Evolutionary conservation across 92 coral and sea anemone species (phyloP), one percentile per base, ranked within the genome.

Genomic region (Umimayanthus kanabou): DNA sequence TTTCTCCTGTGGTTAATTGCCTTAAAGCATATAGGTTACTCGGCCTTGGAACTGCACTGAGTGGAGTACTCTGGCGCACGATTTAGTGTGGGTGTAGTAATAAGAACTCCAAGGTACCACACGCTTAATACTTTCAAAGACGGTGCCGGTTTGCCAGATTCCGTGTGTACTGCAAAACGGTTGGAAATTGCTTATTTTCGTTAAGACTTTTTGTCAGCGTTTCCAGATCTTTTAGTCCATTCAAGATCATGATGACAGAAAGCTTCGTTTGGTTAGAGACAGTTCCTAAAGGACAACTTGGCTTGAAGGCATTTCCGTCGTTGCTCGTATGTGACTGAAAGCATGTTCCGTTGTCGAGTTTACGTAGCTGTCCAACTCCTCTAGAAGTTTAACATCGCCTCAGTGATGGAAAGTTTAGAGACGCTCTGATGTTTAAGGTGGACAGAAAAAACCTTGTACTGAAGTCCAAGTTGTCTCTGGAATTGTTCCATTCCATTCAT

Each of bases 361-460:
- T 33, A 33, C 37, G 37, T 33, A 33, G 37, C 37, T 33, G 37
- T 33, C 37, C 37, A 33, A 33, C 37, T 33, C 2, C 37, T 33
- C 37, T 33, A 33, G 37, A 33, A 33, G 37, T 33, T 33, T 33
- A 33, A 33, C n/a, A n/a, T 33, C 37, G 37, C 37, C 2, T 33
- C 37, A 2, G 37, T 33, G 37, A 33, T 33, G 2, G 37, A 2
- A 33, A 33, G 37, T 33, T 33, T 33, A 33, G 37, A 33, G 37
- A 2, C 37, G 37, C 1, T 66, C 84, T 91, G 88, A 61, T 87
- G 91, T 73, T 91, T 91, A 87, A 77, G 84, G 79, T 91, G 86
- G 65, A 91, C 89, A 23, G 89, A 88, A 77, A 91, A 88, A 37
- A 39, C 82, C 80, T 80, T 67, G 39, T 91, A 91, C 75, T 84